Base-by-base conservation (phyloP, 2,113 vertebrate genomes). In the Hepsetus odoe region DNA sequence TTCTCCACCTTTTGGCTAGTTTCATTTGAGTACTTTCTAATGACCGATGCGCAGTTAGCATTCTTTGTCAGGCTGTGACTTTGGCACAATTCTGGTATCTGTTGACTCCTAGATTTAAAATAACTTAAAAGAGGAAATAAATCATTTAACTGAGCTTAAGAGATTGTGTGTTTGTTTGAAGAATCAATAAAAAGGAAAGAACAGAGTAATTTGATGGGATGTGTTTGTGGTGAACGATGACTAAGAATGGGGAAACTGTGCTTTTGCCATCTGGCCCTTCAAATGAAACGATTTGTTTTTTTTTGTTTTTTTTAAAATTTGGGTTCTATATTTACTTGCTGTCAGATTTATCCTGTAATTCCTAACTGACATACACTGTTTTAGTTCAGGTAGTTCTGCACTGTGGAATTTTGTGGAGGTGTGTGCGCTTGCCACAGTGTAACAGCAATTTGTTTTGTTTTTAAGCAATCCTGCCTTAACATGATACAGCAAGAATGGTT, bases 401-500 rank as follows among this genome's bases (percentile, higher is more conserved):
- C 11, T 71, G 26, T 80, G 22, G 82, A 61, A 80, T 74, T 76
- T 53, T 26, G 53, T 61, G 68, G 42, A 62, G 55, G 58, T 18
- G 16, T 5, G 35, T 10, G 18, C 2, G n/a, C 13, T 22, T 61
- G 24, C 13, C 5, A 40, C 7, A 67, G 11, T 46, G 30, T 53
- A 26, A 53, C 24, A n/a, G n/a, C n/a, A 71, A 18, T 22, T 5
- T 80, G 70, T 75, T 11, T 79, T 89, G 87, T 80, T 82, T 84
- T 91, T 49, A 85, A 99, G 98, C 88, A 94, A n/a, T 94, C 95
- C 84, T 96, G 95, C 86, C 91, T 97, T 62, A 95, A 95, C 87
- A 95, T 91, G 20, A 92, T 99, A 33, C 95, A 96, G 87, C 95
- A 97, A 0, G 97, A 98, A 86, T 99, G 98, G 98, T 99, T 99